Evolutionary conservation across 2,888 invertebrate genomes (phyloP).

Genomic region (Papilio demoleus): DNA sequence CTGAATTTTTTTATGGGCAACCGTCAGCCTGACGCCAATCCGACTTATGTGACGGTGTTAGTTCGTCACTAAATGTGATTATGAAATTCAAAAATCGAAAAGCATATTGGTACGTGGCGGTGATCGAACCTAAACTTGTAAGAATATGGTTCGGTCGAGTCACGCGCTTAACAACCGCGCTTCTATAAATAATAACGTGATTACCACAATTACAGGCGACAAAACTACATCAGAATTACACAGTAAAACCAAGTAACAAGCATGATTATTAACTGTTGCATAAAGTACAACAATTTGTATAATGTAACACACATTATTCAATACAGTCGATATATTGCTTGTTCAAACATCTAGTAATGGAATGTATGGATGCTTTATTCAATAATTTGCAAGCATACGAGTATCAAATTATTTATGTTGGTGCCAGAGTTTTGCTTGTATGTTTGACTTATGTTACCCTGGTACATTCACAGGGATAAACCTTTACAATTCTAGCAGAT

Average conservation of each 20-base stretch:
- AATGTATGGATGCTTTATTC: not conserved
- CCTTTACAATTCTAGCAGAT: slow-evolving; percentile 32
- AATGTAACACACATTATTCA: slow-evolving; percentile 11
- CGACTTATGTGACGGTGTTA: too few relatives aligned
- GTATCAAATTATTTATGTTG: slow-evolving; percentile 23
- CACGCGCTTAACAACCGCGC: too few relatives aligned
- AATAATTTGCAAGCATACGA: slow-evolving; percentile 31
- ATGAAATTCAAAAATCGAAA: too few relatives aligned
- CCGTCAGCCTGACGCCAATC: too few relatives aligned
- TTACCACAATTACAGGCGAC: not conserved
- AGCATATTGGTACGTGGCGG: too few relatives aligned
- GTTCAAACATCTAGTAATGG: slow-evolving; percentile 16
- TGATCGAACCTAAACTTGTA: too few relatives aligned
- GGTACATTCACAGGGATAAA: slow-evolving; percentile 26
- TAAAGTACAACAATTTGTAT: slow-evolving; percentile 6
- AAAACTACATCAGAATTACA: slow-evolving; percentile 6
- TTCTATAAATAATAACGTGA: too few relatives aligned
- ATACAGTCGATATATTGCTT: not conserved
- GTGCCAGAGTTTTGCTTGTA: slow-evolving; percentile 22
- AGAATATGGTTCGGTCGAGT: too few relatives aligned
- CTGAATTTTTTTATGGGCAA: too few relatives aligned
- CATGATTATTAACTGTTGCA: slow-evolving; percentile 1
- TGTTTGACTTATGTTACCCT: slow-evolving; percentile 32
- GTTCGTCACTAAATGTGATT: too few relatives aligned
- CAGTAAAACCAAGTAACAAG: not conserved